phyloP scores from a whole-genome alignment of 2,113 vertebrate species.

The Zosterops borbonicus region DNA sequence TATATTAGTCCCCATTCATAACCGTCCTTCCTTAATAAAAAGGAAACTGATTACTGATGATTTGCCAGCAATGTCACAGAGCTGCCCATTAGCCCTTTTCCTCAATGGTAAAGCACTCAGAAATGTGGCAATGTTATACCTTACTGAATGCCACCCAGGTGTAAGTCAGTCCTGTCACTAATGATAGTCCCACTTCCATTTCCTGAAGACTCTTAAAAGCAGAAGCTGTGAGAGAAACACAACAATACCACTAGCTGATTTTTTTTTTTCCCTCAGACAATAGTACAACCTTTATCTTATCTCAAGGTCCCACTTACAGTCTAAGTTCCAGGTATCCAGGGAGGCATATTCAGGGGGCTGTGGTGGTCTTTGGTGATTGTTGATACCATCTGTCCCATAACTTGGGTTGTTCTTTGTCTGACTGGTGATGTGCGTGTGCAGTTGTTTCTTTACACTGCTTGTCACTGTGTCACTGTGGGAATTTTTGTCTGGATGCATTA shows the following conservation, averaged over 20 bases:
- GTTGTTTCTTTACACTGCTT: neutral
- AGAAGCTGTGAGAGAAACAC: neutral
- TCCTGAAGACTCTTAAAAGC: neutral
- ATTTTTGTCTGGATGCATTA: neutral
- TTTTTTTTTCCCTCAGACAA: neutral
- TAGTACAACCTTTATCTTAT: neutral
- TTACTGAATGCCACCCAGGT: neutral
- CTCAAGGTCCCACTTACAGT: neutral
- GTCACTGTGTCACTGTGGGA: rapidly evolving
- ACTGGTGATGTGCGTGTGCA: neutral
- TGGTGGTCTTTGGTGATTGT: rapidly evolving
- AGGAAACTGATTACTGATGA: neutral
- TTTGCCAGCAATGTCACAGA: neutral
- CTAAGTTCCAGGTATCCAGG: neutral
- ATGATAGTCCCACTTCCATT: neutral
- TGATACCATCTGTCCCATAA: neutral
- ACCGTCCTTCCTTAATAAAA: neutral
- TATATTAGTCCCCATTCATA: neutral
- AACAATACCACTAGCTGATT: neutral
- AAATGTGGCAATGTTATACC: rapidly evolving
- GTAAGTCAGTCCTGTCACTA: neutral
- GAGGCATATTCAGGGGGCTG: neutral
- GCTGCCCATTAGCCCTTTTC: neutral
- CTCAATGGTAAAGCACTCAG: neutral
- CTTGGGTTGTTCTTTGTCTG: neutral